Conservation (phyloP, 2,113 vertebrate genomes). For the Ctenodactylus gundi region DNA sequence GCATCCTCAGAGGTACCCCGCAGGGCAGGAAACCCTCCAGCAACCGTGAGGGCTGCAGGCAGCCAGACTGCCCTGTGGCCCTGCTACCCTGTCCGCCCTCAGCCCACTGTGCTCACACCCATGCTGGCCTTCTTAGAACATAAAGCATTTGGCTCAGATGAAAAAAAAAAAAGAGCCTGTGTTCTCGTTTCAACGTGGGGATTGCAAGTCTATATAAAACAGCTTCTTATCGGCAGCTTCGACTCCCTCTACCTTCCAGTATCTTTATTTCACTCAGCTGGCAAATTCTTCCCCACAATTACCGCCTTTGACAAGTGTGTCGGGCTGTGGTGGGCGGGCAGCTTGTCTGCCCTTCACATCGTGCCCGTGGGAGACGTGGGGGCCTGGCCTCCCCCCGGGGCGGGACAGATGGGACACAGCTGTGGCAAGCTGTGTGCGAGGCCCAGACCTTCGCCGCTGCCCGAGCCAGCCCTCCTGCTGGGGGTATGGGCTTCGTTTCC, state of each 20-base stretch:
- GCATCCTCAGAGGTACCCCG: conserved; percentile 39
- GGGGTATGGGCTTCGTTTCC: neutral
- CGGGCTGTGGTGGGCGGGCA: rapidly evolving
- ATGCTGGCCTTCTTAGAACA: neutral
- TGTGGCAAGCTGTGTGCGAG: rapidly evolving
- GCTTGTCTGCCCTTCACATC: neutral
- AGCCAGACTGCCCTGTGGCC: neutral
- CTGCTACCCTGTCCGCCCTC: neutral
- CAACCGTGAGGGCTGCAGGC: neutral
- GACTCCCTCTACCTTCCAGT: conserved; percentile 31
- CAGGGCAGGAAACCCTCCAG: neutral
- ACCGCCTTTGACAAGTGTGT: neutral
- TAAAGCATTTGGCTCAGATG: conserved; percentile 53
- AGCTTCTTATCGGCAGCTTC: conserved; percentile 47
- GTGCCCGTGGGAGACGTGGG: neutral
- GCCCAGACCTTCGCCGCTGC: neutral
- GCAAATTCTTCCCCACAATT: conserved; percentile 62
- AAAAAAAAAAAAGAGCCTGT: neutral
- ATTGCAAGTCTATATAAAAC: conserved; percentile 72
- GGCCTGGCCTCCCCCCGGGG: neutral
- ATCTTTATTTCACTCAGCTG: conserved; percentile 64
- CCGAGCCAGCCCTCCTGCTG: neutral
- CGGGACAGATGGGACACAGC: neutral
- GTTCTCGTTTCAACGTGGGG: conserved; percentile 50
- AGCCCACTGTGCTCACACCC: conserved; percentile 17